Percentiles rank a stretch among this genome's conserved stretches.
Evolutionary conservation across 1,140 invertebrate genomes (phyloP).

Genomic region (Anastrepha obliqua): DNA sequence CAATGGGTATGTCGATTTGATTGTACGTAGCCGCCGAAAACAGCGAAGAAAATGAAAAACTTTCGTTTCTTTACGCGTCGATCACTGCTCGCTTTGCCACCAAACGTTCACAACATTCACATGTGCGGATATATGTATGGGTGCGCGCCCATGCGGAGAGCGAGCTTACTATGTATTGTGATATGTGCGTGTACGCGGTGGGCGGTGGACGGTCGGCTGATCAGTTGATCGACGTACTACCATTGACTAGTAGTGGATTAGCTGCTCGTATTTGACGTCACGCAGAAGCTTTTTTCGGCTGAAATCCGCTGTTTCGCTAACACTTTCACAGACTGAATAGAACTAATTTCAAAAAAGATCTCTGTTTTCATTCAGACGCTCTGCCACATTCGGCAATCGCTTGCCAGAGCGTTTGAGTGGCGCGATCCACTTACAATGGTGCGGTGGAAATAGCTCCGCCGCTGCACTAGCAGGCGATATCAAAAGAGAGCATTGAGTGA

Average conservation of each 20-base stretch:
- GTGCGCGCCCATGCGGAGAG: background rate
- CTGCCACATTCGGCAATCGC: background rate
- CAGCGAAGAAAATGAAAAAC: conserved; percentile 51
- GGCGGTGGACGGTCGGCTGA: background rate
- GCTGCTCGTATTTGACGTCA: conserved; percentile 19
- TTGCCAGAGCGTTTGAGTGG: background rate
- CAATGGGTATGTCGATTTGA: background rate
- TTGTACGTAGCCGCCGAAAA: background rate
- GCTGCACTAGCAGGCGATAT: background rate
- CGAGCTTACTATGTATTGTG: background rate
- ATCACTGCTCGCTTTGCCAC: background rate
- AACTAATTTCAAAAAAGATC: conserved; percentile 64
- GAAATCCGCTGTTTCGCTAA: conserved; percentile 61
- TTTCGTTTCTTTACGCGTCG: conserved; percentile 48
- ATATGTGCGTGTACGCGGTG: background rate
- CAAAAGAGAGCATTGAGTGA: background rate
- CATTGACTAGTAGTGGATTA: background rate
- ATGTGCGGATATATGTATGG: background rate
- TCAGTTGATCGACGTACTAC: background rate
- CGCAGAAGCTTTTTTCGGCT: background rate
- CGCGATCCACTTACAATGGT: background rate
- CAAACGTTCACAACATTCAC: background rate
- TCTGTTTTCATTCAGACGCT: conserved; percentile 41
- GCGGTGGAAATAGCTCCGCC: background rate
- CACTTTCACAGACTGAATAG: conserved; percentile 74